Evolutionary conservation across 2,113 vertebrate species (phyloP).

Genomic region (Carassius gibelio): DNA sequence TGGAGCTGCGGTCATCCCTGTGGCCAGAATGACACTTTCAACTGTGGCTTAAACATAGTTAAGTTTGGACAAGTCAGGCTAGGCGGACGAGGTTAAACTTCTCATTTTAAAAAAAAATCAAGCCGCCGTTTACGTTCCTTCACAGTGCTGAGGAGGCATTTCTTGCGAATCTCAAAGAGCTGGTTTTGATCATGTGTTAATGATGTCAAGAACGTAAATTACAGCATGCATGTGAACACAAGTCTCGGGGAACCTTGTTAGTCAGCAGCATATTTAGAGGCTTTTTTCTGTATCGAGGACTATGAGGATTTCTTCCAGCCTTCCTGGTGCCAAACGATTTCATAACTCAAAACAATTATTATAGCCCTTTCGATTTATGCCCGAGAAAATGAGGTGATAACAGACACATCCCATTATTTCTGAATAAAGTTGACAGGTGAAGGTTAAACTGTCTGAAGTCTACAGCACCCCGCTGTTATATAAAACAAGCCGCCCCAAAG

Average conservation of each 20-base stretch:
- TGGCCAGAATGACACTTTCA: conserved; percentile 44
- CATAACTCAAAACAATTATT: conserved; percentile 60
- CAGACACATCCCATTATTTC: conserved; percentile 51
- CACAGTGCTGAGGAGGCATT: conserved; percentile 39
- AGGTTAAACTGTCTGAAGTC: conserved; percentile 59
- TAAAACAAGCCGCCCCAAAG: conserved; percentile 42
- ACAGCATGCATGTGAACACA: conserved; percentile 40
- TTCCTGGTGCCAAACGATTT: conserved; percentile 42
- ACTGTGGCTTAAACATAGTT: conserved; percentile 24
- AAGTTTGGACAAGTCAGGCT: conserved; percentile 2
- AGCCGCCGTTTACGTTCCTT: conserved; percentile 18
- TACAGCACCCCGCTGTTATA: conserved; percentile 43
- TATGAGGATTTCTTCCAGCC: conserved; percentile 1
- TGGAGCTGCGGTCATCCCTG: conserved; percentile 37
- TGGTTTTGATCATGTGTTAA: conserved; percentile 64
- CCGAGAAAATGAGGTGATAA: conserved; percentile 59
- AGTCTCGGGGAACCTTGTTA: conserved; percentile 53
- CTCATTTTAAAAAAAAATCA: conserved; percentile 48
- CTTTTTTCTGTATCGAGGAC: conserved; percentile 26
- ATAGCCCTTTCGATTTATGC: conserved; percentile 47
- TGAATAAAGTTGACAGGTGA: conserved; percentile 61
- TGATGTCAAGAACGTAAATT: conserved; percentile 57
- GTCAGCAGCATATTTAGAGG: background rate
- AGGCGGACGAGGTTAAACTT: conserved; percentile 34
- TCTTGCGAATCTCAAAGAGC: conserved; percentile 61